Evolutionary conservation across 92 coral and sea anemone species (phyloP).

Genomic region (Paramuricea clavata): DNA sequence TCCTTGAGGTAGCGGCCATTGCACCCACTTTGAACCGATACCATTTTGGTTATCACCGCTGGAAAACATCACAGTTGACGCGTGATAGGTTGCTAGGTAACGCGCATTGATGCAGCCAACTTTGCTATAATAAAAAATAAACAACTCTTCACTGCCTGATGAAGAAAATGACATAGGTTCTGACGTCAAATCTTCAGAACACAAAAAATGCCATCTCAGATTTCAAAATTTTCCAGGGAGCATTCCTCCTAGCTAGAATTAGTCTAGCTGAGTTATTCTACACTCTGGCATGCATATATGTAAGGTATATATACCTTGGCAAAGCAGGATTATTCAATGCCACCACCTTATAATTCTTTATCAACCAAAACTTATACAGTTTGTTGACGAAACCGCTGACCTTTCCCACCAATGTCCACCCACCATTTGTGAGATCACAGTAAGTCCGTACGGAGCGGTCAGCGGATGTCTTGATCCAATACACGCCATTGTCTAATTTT

Average conservation of each 20-base stretch:
- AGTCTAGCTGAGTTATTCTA: no score
- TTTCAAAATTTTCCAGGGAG: no score
- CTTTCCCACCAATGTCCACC: conserved; percentile 96
- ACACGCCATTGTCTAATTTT: conserved; percentile 70
- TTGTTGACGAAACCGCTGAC: conserved; percentile 78
- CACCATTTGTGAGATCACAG: conserved; percentile 86
- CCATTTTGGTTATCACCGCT: conserved; percentile 79
- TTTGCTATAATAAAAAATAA: background rate
- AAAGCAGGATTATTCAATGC: conserved; percentile 56
- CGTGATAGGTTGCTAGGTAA: conserved; percentile 71
- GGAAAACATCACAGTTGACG: conserved; percentile 79
- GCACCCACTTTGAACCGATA: conserved; percentile 81
- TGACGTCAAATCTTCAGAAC: no score
- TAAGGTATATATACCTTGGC: background rate
- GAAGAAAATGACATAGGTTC: no score
- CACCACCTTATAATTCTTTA: conserved; percentile 60
- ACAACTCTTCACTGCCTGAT: no score
- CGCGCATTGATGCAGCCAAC: conserved; percentile 80
- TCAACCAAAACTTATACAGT: conserved; percentile 76
- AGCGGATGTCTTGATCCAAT: conserved; percentile 69
- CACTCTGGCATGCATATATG: background rate
- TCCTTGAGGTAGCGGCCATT: conserved; percentile 76
- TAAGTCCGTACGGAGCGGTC: conserved; percentile 56
- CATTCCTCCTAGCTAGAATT: no score
- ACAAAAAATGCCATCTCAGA: no score